Percentiles rank a stretch among this genome's conserved stretches.
Evolutionary conservation across 2,888 invertebrate species (phyloP).

Genomic region (Pammene aurita): DNA sequence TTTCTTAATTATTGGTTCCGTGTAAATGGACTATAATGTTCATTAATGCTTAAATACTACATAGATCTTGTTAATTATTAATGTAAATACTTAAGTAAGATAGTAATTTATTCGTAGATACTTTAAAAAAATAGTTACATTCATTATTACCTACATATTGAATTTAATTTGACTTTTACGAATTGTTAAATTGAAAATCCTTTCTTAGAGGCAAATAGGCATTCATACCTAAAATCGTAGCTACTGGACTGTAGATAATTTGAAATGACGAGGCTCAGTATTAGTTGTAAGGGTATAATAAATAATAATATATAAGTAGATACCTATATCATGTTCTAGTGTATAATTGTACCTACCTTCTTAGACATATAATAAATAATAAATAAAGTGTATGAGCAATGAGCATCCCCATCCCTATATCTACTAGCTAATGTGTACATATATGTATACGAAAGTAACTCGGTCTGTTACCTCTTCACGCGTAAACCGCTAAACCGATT

Average conservation of each 20-base stretch:
- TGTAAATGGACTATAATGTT: not conserved
- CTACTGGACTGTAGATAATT: not conserved
- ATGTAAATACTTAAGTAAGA: conserved; percentile 21
- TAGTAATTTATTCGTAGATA: conserved; percentile 17
- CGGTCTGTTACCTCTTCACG: no score
- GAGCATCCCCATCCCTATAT: no score
- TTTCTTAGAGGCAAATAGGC: not conserved
- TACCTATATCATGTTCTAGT: not conserved
- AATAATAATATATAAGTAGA: no score
- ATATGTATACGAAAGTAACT: no score
- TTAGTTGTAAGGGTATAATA: conserved; percentile 15
- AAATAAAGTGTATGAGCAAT: no score
- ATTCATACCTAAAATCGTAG: no score
- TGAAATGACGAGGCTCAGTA: conserved; percentile 33
- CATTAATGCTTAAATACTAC: not conserved
- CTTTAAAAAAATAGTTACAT: not conserved
- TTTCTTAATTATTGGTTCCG: no score
- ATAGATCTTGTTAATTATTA: not conserved
- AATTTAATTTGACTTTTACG: not conserved
- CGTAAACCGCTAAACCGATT: no score
- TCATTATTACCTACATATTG: not conserved
- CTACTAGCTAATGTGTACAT: no score
- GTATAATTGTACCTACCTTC: no score
- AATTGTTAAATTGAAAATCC: not conserved
- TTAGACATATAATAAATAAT: no score